Evolutionary conservation across 2,113 vertebrate species (phyloP).

Genomic region (Oostethus manadensis): DNA sequence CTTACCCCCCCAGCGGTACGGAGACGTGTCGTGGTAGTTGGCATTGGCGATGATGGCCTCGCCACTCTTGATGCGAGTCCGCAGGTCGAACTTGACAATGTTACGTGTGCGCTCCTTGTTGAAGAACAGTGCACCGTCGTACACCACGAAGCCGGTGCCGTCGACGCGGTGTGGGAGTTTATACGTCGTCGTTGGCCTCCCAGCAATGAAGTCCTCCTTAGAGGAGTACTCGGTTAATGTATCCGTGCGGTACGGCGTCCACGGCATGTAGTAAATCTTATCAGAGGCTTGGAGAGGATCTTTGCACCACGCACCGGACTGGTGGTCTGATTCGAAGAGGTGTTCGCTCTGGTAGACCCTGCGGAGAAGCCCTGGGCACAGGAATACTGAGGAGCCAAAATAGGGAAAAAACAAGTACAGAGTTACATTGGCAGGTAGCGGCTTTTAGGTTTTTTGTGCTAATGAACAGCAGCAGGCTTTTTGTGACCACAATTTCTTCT

Average conservation of each 20-base stretch:
- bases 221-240: constrained; percentile 94
- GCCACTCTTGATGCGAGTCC: constrained; percentile 95
- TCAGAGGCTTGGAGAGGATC: constrained; percentile 96
- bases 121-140: constrained; percentile 95
- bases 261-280: constrained; percentile 99
- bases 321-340: constrained; percentile 97
- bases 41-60: constrained; percentile 97
- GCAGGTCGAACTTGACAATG: constrained; percentile 95
- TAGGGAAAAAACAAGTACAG: constrained; percentile 65
- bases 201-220: constrained; percentile 96
- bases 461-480: constrained; percentile 31
- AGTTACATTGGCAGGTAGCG: constrained; percentile 71
- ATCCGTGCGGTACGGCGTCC: constrained; percentile 94
- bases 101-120: constrained; percentile 98
- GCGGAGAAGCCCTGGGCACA: constrained; percentile 94
- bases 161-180: constrained; percentile 96
- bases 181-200: constrained; percentile 93
- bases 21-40: constrained; percentile 98
- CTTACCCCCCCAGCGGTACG: constrained; percentile 97
- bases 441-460: neutral
- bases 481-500: constrained; percentile 42
- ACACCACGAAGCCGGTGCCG: constrained; percentile 95
- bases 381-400: constrained; percentile 89
- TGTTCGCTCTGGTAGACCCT: constrained; percentile 98
- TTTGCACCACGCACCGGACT: constrained; percentile 99